Conservation (phyloP, 2,113 vertebrate species). For the Barnardius zonarius region DNA sequence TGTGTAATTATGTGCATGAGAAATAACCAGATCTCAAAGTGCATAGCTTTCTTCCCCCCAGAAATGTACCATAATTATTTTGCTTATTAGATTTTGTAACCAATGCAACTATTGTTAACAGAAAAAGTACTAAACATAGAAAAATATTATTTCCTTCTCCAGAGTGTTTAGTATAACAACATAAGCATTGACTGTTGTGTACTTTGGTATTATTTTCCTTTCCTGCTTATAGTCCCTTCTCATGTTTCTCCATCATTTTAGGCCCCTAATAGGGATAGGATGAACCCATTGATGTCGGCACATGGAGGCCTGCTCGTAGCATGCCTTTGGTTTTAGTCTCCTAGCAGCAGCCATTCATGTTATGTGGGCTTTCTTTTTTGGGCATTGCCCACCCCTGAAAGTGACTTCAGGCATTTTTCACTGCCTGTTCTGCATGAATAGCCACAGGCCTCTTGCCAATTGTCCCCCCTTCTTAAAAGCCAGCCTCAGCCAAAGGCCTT, state of each 20-base stretch:
- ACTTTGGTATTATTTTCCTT: slow-evolving; percentile 71
- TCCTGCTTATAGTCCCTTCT: slow-evolving; percentile 71
- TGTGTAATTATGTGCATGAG: background rate
- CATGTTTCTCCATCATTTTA: slow-evolving; percentile 83
- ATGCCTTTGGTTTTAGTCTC: slow-evolving; percentile 79
- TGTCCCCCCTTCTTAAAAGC: slow-evolving; percentile 73
- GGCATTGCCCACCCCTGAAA: slow-evolving; percentile 82
- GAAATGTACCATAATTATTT: background rate
- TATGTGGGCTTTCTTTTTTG: slow-evolving; percentile 77
- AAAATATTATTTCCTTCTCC: slow-evolving; percentile 58
- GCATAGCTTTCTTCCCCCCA: background rate
- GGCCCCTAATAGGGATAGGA: slow-evolving; percentile 73
- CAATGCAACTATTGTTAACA: background rate
- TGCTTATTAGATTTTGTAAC: background rate
- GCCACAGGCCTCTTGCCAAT: slow-evolving; percentile 80
- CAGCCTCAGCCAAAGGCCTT: slow-evolving; percentile 76
- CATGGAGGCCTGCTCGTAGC: slow-evolving; percentile 69
- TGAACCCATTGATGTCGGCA: slow-evolving; percentile 73
- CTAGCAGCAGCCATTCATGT: slow-evolving; percentile 79
- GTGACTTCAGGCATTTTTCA: slow-evolving; percentile 79
- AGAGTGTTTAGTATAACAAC: slow-evolving; percentile 31
- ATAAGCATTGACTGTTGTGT: slow-evolving; percentile 54
- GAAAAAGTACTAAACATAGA: background rate
- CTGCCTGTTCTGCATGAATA: slow-evolving; percentile 83
- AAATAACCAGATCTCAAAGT: background rate